These are phyloP conservation scores for Neofelis nebulosa DNA, from an alignment of 2,113 vertebrate species.

Conservation along the genomic window DNA sequence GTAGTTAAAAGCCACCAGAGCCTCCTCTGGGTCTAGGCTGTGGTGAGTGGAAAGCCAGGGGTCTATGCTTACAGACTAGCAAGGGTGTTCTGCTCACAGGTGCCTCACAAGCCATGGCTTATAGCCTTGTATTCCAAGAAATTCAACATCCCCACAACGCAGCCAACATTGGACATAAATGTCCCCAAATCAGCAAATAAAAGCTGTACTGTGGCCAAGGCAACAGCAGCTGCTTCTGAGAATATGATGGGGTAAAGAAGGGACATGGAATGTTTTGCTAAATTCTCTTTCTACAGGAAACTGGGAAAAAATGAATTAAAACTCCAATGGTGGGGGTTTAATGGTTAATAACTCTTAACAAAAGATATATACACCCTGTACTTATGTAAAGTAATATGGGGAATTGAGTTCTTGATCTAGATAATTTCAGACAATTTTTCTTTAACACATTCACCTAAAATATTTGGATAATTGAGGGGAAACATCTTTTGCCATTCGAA, in stretches of 20 bases:
- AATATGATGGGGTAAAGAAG: constrained; percentile 56
- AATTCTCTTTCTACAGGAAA: constrained; percentile 27
- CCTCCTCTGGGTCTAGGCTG: not conserved
- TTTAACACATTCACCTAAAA: constrained; percentile 3
- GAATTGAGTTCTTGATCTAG: constrained; percentile 1
- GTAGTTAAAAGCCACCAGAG: not conserved
- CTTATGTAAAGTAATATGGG: constrained; percentile 14
- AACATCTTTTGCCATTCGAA: constrained; percentile 21
- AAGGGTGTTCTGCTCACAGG: constrained; percentile 24
- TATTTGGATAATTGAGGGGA: not conserved
- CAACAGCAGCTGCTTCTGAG: constrained; percentile 70
- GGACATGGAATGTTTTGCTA: constrained; percentile 41
- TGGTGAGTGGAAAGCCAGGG: not conserved
- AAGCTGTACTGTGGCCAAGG: constrained; percentile 63
- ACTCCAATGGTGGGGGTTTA: not conserved
- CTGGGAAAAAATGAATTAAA: constrained; percentile 27
- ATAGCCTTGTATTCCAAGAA: constrained; percentile 61
- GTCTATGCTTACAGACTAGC: not conserved
- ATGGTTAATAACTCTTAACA: not conserved
- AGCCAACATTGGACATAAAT: constrained; percentile 64
- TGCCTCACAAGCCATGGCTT: constrained; percentile 32
- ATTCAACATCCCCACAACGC: constrained; percentile 43
- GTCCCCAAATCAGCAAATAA: constrained; percentile 77
- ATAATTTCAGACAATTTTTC: not conserved
- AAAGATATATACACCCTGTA: not conserved